A percentile compares a stretch with the other conserved stretches of the same genome.
Conservation (phyloP, 2,113 vertebrate species). For the Menura novaehollandiae region DNA sequence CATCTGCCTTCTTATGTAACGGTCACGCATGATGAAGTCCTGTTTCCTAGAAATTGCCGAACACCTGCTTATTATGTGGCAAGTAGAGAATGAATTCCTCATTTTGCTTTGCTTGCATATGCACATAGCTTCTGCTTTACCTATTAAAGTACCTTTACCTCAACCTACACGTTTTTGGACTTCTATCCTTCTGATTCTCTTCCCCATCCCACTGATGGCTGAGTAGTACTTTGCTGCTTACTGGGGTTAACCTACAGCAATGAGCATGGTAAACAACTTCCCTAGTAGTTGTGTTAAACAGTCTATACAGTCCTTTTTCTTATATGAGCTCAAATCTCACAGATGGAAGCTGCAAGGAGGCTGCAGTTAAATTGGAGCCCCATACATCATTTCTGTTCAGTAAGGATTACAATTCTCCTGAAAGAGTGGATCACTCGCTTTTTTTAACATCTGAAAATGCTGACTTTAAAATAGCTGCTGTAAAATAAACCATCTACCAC, state of each 20-base stretch:
- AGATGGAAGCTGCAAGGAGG: neutral
- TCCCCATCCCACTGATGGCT: neutral
- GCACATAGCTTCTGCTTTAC: neutral
- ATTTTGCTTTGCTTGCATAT: neutral
- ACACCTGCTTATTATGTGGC: neutral
- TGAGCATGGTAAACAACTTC: neutral
- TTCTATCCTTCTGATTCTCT: neutral
- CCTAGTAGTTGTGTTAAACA: neutral
- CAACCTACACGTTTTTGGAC: accelerated
- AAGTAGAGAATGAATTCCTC: neutral
- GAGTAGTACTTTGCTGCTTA: neutral
- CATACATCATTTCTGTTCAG: neutral
- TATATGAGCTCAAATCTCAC: neutral
- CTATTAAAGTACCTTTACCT: neutral
- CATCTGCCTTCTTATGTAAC: neutral
- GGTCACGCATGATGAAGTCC: accelerated
- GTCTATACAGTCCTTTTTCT: neutral
- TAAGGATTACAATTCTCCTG: neutral
- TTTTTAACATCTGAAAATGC: neutral
- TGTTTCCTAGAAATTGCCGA: neutral
- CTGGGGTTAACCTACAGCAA: neutral
- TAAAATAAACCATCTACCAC: neutral
- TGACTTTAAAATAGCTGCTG: neutral
- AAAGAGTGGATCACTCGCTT: neutral
- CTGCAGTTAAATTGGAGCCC: neutral